These are phyloP conservation scores for Fistularia tabacaria DNA, from an alignment of 2,797 vertebrate genomes.

Conservation along the genomic window DNA sequence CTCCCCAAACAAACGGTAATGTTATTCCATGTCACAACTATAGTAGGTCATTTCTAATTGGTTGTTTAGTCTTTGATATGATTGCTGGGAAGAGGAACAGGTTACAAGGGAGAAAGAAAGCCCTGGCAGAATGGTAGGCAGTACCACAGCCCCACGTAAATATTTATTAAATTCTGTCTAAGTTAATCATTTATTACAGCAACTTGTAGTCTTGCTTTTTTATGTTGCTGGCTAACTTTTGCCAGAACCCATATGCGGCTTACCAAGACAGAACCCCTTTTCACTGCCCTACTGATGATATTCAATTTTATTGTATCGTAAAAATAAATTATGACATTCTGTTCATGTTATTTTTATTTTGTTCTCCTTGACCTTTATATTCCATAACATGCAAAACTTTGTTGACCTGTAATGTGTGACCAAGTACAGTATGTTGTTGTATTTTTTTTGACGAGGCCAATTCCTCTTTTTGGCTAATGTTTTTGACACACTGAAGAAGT, in stretches of 20 bases:
- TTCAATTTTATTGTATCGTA: too few species aligned
- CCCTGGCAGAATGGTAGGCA: neutral
- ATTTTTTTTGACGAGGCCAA: too few species aligned
- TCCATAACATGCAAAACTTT: too few species aligned
- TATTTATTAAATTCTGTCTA: neutral
- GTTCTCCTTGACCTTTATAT: too few species aligned
- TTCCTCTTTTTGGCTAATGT: too few species aligned
- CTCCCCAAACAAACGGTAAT: neutral
- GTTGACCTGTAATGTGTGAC: too few species aligned
- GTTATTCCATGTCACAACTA: neutral
- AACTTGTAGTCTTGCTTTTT: neutral
- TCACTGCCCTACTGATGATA: too few species aligned
- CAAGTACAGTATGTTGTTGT: too few species aligned
- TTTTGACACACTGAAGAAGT: too few species aligned
- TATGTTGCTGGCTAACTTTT: neutral
- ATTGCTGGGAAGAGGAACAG: neutral
- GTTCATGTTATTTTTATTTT: too few species aligned
- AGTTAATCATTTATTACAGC: neutral
- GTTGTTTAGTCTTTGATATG: neutral
- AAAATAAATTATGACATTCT: too few species aligned
- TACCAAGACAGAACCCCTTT: too few species aligned
- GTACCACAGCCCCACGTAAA: neutral
- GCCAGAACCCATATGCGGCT: neutral
- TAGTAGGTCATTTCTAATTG: neutral
- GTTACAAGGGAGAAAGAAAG: neutral